Conservation (phyloP, 2,888 invertebrate genomes). For the Chrysolina oricalcia region DNA sequence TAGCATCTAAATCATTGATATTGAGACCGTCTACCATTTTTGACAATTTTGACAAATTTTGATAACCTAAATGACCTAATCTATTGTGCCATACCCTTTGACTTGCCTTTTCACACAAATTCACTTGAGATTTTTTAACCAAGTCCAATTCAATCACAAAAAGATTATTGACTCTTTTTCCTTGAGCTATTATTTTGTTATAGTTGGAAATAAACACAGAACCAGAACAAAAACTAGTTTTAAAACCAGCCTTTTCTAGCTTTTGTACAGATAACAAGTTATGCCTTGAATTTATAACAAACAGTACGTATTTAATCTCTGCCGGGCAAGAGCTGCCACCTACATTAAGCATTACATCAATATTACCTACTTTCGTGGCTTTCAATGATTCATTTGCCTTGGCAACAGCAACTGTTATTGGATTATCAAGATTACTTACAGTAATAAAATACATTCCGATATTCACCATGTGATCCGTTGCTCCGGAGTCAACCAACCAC, state of each 20-base stretch:
- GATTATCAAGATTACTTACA: neutral
- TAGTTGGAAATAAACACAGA: neutral
- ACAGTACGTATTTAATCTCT: constrained; percentile 12
- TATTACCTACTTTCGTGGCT: too few species aligned
- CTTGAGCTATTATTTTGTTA: too few species aligned
- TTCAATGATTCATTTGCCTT: too few species aligned
- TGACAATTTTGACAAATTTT: too few species aligned
- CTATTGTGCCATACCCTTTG: too few species aligned
- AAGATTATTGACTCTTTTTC: too few species aligned
- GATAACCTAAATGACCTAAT: too few species aligned
- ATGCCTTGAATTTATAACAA: constrained; percentile 4
- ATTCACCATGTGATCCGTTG: neutral
- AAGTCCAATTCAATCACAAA: too few species aligned
- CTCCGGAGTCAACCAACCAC: too few species aligned
- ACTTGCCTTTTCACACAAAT: too few species aligned
- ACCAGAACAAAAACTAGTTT: neutral
- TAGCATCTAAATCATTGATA: neutral
- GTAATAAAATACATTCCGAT: neutral
- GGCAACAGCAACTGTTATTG: constrained; percentile 5
- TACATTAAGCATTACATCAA: constrained; percentile 7
- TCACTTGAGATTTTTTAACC: too few species aligned
- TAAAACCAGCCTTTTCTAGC: constrained; percentile 19
- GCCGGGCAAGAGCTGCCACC: neutral
- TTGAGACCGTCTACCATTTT: neutral
- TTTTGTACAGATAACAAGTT: constrained; percentile 21